Percentiles rank a stretch among this genome's conserved stretches.
phyloP scores from a whole-genome alignment of 2,113 vertebrate genomes.

The Talpa occidentalis region DNA sequence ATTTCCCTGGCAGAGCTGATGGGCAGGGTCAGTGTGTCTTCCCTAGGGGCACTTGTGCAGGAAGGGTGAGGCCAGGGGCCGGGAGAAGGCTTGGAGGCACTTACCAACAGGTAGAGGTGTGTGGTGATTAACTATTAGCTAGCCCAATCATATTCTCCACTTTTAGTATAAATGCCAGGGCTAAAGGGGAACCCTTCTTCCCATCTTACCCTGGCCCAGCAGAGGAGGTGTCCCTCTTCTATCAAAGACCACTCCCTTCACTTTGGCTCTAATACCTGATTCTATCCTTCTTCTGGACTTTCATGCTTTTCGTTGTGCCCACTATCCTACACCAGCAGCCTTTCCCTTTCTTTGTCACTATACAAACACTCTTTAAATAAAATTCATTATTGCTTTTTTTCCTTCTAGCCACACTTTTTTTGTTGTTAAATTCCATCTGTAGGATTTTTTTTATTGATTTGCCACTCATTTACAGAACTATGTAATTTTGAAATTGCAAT shows the following conservation, averaged over 20 bases:
- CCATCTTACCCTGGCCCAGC: neutral
- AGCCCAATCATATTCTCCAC: neutral
- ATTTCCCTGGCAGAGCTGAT: neutral
- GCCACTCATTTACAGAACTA: too few relatives aligned
- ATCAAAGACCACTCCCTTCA: neutral
- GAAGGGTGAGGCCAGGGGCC: neutral
- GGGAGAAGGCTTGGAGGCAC: neutral
- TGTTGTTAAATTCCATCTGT: too few relatives aligned
- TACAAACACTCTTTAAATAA: neutral
- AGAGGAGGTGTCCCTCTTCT: neutral
- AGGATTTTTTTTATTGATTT: too few relatives aligned
- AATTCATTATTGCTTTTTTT: neutral
- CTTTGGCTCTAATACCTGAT: neutral
- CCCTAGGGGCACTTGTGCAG: neutral
- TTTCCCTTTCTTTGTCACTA: neutral
- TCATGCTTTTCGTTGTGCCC: neutral
- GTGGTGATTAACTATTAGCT: neutral
- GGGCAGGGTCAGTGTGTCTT: neutral
- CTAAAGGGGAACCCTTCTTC: neutral
- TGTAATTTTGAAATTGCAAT: too few relatives aligned
- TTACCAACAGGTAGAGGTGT: neutral
- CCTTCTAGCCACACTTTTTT: neutral
- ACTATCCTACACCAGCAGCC: neutral
- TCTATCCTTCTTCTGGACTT: neutral
- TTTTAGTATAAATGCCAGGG: neutral